These are phyloP conservation scores for Caranx melampygus DNA, from an alignment of 2,113 vertebrate genomes.

Conservation along the genomic window DNA sequence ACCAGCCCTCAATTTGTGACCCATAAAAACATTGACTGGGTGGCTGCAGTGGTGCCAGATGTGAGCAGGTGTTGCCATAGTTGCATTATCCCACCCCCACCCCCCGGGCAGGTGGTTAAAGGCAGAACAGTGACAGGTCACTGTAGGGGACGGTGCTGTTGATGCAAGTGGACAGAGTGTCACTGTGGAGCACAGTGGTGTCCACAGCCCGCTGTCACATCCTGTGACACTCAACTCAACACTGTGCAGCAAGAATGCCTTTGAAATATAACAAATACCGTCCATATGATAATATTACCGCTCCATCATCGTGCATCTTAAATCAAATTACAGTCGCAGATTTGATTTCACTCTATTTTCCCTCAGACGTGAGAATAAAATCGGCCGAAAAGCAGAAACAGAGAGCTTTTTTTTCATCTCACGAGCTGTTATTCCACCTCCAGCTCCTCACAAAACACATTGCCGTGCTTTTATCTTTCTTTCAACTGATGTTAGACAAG, in stretches of 20 bases:
- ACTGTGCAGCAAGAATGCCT: slow-evolving; percentile 40
- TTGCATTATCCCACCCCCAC: slow-evolving; percentile 17
- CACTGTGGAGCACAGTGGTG: slow-evolving; percentile 51
- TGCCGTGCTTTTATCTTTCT: neutral
- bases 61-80: slow-evolving; percentile 62
- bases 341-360: neutral
- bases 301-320: neutral
- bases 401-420: neutral
- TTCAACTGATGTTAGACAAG: neutral
- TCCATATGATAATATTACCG: neutral
- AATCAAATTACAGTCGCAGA: neutral
- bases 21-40: slow-evolving; percentile 43
- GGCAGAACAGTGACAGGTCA: slow-evolving; percentile 47
- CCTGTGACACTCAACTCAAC: slow-evolving; percentile 42
- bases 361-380: neutral
- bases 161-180: slow-evolving; percentile 73
- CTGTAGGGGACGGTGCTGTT: slow-evolving; percentile 29
- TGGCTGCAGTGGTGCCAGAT: slow-evolving; percentile 45
- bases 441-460: neutral
- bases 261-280: slow-evolving; percentile 35
- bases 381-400: neutral
- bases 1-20: slow-evolving; percentile 42
- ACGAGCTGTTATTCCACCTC: neutral
- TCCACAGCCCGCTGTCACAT: slow-evolving; percentile 64
- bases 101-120: slow-evolving; percentile 65